These are phyloP conservation scores for Bothrops alternatus DNA, from an alignment of 2,797 vertebrate genomes.

Conservation along the genomic window DNA sequence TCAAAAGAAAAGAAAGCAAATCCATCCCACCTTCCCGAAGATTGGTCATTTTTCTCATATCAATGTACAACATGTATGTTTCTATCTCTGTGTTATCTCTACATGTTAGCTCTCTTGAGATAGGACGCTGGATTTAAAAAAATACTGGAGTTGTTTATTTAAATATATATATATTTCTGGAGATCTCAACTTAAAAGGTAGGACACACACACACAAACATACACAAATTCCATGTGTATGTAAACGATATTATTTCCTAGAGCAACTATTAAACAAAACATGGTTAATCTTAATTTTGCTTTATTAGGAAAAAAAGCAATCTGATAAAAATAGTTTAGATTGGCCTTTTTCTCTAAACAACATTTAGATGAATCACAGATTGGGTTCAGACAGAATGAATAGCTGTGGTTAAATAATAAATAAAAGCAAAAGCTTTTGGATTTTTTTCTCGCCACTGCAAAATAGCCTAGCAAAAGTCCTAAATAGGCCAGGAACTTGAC, in stretches of 20 bases:
- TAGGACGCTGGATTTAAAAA: not conserved
- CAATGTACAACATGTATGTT: not conserved
- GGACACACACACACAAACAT: not conserved
- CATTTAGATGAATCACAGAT: not conserved
- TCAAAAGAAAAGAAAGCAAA: not conserved
- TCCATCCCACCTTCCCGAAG: not conserved
- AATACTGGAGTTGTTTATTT: not conserved
- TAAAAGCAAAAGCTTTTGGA: not conserved
- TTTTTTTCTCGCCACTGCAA: not conserved
- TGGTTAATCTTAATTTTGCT: not conserved
- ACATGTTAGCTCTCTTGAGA: slow-evolving; percentile 21
- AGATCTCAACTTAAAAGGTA: not conserved
- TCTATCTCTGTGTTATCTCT: not conserved
- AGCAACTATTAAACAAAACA: not conserved
- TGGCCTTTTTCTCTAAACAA: not conserved
- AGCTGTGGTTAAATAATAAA: not conserved
- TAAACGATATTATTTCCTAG: slow-evolving; percentile 2
- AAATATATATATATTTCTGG: slow-evolving; percentile 1
- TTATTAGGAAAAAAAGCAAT: not conserved
- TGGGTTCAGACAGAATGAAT: not conserved
- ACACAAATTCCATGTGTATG: not conserved
- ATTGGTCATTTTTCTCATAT: not conserved
- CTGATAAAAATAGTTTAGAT: not conserved
- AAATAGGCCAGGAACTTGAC: not conserved
- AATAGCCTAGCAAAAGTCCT: not conserved